Evolutionary conservation across 2,113 vertebrate species (phyloP).

Genomic region (Macheiramphus alcinus): DNA sequence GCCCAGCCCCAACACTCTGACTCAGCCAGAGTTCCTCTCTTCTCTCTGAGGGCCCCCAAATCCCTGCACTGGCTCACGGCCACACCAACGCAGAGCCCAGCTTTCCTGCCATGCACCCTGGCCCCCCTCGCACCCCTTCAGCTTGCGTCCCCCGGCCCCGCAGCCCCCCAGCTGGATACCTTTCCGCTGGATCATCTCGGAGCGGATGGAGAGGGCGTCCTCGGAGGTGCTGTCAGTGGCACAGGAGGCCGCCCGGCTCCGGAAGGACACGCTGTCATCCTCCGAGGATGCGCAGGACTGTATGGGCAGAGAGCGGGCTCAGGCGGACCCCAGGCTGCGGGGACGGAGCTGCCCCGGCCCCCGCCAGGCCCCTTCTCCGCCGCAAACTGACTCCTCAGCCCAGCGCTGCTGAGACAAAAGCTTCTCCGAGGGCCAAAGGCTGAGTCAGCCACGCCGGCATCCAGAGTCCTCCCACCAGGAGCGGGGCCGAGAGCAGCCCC

Average conservation of each 20-base stretch:
- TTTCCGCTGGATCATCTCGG: slow-evolving; percentile 81
- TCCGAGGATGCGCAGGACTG: slow-evolving; percentile 80
- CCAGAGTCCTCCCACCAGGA: slow-evolving; percentile 54
- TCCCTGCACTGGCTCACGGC: accelerated
- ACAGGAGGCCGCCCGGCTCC: slow-evolving; percentile 73
- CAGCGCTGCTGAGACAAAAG: slow-evolving; percentile 37
- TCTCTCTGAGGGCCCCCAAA: background rate
- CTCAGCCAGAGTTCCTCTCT: background rate
- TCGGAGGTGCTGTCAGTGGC: slow-evolving; percentile 68
- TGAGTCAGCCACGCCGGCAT: slow-evolving; percentile 49
- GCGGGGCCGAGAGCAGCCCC: slow-evolving; percentile 18
- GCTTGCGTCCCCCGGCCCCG: accelerated
- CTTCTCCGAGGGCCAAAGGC: slow-evolving; percentile 50
- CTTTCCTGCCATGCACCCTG: accelerated
- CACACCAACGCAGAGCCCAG: background rate
- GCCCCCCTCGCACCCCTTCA: accelerated
- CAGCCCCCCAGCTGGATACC: background rate
- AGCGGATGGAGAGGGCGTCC: slow-evolving; percentile 76
- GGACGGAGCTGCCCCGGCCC: background rate
- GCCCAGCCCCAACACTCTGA: background rate
- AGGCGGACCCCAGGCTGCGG: background rate
- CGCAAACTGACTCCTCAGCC: background rate
- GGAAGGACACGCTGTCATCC: slow-evolving; percentile 72
- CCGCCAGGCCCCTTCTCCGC: background rate
- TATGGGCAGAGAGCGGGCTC: background rate